phyloP scores from a whole-genome alignment of 92 coral and sea anemone species.

The Epizoanthus fatuus region DNA sequence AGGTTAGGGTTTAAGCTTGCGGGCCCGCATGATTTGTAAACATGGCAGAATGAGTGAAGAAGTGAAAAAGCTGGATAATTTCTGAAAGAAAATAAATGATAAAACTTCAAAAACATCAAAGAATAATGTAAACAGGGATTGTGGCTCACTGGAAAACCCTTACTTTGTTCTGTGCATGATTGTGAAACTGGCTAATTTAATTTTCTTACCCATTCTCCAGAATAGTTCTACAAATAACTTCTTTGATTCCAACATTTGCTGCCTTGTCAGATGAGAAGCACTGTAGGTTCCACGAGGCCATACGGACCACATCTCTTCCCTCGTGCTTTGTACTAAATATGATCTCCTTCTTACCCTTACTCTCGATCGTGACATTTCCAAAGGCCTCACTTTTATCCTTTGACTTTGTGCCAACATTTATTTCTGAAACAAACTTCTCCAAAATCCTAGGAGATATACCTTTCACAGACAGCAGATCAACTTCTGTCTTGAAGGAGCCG shows the following conservation, averaged over 20 bases:
- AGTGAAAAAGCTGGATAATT: no score
- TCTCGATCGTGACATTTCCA: no score
- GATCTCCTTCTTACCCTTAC: background rate
- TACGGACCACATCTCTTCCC: slow-evolving; percentile 67
- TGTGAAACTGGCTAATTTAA: no score
- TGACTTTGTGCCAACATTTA: background rate
- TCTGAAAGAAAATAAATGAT: no score
- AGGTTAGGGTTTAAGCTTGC: no score
- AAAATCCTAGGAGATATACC: slow-evolving; percentile 67
- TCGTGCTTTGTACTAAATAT: slow-evolving; percentile 10
- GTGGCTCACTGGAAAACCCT: no score
- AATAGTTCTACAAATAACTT: slow-evolving; percentile 86
- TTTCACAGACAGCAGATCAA: slow-evolving; percentile 54
- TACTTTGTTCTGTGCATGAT: no score
- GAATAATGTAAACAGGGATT: no score
- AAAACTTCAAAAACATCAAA: no score
- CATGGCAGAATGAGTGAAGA: no score
- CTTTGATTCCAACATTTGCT: slow-evolving; percentile 76
- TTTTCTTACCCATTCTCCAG: slow-evolving; percentile 88
- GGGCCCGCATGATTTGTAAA: no score
- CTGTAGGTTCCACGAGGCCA: slow-evolving; percentile 82
- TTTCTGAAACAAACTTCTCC: slow-evolving; percentile 24
- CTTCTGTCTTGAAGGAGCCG: slow-evolving; percentile 58
- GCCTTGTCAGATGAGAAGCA: slow-evolving; percentile 80
- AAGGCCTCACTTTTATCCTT: slow-evolving; percentile 2